phyloP scores from a whole-genome alignment of 2,797 vertebrate species.

The Clarias fuscus region DNA sequence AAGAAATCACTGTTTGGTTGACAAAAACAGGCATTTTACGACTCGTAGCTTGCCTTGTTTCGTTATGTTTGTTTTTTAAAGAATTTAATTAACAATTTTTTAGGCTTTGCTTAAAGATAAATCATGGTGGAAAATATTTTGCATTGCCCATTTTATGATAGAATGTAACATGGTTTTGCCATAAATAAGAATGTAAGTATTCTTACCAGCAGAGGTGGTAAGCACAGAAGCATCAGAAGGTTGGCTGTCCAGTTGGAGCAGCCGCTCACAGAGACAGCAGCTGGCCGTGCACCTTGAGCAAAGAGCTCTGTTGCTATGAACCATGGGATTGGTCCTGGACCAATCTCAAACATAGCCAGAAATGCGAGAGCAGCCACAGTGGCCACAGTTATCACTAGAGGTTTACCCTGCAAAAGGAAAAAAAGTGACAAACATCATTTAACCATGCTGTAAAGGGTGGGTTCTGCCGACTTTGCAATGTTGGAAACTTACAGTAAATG shows the following conservation, averaged over 20 bases:
- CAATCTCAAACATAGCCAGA: slow-evolving; percentile 94
- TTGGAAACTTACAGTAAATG: too few relatives aligned
- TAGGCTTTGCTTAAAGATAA: background rate
- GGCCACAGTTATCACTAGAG: slow-evolving; percentile 76
- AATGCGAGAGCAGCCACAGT: slow-evolving; percentile 85
- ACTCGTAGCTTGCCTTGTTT: background rate
- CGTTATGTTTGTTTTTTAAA: background rate
- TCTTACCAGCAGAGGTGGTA: slow-evolving; percentile 82
- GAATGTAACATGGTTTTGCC: background rate
- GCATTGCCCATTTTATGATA: too few relatives aligned
- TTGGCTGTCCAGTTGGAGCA: slow-evolving; percentile 95
- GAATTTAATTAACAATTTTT: too few relatives aligned
- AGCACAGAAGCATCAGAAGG: slow-evolving; percentile 88
- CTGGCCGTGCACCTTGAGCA: slow-evolving; percentile 90
- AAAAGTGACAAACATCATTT: background rate
- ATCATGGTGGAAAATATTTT: background rate
- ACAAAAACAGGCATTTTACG: background rate
- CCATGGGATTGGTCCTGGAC: slow-evolving; percentile 96
- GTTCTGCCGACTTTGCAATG: too few relatives aligned
- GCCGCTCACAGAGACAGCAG: slow-evolving; percentile 89
- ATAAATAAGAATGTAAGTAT: background rate
- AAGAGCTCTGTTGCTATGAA: slow-evolving; percentile 96
- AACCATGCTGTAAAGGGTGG: too few relatives aligned
- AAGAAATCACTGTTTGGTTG: background rate
- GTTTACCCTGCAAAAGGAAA: slow-evolving; percentile 57